Conservation (phyloP, 30 jellyfish, hydroid and myxozoan genomes). For the Chrysaora quinquecirrha region DNA sequence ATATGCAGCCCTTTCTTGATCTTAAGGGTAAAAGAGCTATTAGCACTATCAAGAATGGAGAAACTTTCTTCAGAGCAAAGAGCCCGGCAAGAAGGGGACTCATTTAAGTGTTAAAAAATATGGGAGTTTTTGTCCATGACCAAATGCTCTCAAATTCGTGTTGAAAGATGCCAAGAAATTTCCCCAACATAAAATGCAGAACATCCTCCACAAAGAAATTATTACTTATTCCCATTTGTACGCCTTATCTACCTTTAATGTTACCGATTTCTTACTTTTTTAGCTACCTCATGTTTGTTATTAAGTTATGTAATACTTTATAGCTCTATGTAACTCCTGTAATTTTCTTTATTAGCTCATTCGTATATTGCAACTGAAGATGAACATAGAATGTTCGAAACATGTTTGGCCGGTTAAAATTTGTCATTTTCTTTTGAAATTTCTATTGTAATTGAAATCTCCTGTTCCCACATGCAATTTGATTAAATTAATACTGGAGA, state of each 20-base stretch:
- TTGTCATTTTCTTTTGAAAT: not conserved
- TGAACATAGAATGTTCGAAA: not conserved
- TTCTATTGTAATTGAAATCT: too few species aligned
- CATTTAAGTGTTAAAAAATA: not conserved
- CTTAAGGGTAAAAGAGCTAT: not conserved
- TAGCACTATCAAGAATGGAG: not conserved
- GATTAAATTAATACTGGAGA: too few species aligned
- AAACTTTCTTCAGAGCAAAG: not conserved
- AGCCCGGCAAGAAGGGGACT: not conserved
- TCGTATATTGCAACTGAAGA: not conserved
- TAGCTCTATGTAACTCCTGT: not conserved
- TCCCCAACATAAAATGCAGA: too few species aligned
- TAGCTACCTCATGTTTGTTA: not conserved
- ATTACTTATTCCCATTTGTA: too few species aligned
- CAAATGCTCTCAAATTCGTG: not conserved
- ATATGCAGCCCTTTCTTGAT: not conserved
- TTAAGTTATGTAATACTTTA: not conserved
- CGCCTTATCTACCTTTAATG: too few species aligned
- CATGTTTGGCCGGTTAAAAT: not conserved
- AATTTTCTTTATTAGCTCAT: not conserved
- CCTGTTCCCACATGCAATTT: too few species aligned
- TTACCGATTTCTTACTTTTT: too few species aligned
- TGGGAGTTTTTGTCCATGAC: not conserved
- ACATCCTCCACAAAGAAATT: too few species aligned
- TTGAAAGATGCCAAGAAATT: too few species aligned